Evolutionary conservation across 2,888 invertebrate species (phyloP).

Genomic region (Ashinkailepas kermadecensis): DNA sequence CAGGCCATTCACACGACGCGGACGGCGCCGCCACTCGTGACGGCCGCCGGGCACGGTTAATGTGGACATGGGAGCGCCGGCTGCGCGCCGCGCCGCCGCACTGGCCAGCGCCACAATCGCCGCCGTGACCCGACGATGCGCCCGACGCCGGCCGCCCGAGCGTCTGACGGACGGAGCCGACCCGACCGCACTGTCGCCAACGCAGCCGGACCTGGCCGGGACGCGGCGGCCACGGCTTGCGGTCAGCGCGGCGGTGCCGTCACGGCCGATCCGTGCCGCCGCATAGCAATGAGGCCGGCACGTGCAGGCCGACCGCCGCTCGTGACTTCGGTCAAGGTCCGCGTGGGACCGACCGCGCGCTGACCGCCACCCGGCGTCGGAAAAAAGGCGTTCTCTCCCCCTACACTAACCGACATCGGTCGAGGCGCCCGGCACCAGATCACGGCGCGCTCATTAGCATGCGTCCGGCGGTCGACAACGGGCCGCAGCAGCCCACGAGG

Average conservation of each 20-base stretch:
- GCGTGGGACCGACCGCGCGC: background rate
- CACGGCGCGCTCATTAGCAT: too few relatives aligned
- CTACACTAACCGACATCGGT: too few relatives aligned
- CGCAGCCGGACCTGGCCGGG: too few relatives aligned
- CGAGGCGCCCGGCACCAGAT: too few relatives aligned
- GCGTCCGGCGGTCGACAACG: too few relatives aligned
- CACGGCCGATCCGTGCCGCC: background rate
- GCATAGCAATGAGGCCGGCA: background rate
- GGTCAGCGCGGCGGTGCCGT: background rate
- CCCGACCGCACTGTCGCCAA: too few relatives aligned
- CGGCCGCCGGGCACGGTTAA: background rate
- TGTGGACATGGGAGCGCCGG: slow-evolving; percentile 16
- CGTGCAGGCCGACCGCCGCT: background rate
- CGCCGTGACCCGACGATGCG: background rate
- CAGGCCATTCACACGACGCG: slow-evolving; percentile 1
- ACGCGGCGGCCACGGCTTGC: background rate
- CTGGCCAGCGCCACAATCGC: background rate
- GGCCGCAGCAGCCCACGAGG: background rate
- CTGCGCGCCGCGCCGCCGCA: background rate
- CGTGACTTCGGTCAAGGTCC: slow-evolving; percentile 2
- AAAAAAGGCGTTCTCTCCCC: too few relatives aligned
- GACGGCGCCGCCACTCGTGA: background rate
- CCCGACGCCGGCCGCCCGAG: too few relatives aligned
- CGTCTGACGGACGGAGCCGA: too few relatives aligned
- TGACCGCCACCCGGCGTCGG: background rate